Evolutionary conservation across 2,113 vertebrate species (phyloP), one percentile per base, ranked within the genome.

Genomic region (Motacilla tschutschensis): DNA sequence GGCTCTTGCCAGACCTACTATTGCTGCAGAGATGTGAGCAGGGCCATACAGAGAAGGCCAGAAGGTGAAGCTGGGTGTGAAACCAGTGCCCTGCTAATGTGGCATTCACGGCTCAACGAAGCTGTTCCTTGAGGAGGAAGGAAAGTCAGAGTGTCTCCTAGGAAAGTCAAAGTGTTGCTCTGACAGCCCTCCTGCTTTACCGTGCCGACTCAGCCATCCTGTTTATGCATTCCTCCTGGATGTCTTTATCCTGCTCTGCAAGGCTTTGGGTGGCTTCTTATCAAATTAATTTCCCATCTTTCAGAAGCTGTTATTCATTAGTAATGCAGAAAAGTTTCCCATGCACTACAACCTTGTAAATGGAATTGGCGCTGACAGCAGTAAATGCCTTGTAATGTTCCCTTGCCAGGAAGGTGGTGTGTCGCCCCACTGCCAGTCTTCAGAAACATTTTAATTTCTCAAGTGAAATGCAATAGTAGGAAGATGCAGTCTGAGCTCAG

Each of bases 181-280:
- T 65, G 47, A 83, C 36, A 72, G 66, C 41, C 16, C 26, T 91
- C 46, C 46, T 67, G 8, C 29, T 71, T 87, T 66, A 50, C 25
- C 5, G 31, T 58, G 64, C 31, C 1, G 0, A 71, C 67, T 66
- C 72, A 80, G 47, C 51, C 1, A 0, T 69, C 59, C 55, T 85
- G 57, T 71, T 82, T 77, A 73, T 77, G 69, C 72, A 85, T 87
- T 92, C 83, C 83, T 80, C 85, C 62, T 80, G 28, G 55, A 60
- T 79, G 47, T 82, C 63, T 89, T 82, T 76, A 85, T 66, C 79
- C 79, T 90, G 89, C 53, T 91, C 72, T 85, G 48, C 86, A 86
- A 94, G 83, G 83, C 22, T 66, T 91, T 88, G 86, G 71, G 78
- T 88, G 82, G 79, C 75, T 94, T 81, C 91, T 93, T 93, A 95